Evolutionary conservation across 2,797 vertebrate species (phyloP), one percentile per base, ranked within the genome.

Genomic region (Myiothlypis chrysogaster): DNA sequence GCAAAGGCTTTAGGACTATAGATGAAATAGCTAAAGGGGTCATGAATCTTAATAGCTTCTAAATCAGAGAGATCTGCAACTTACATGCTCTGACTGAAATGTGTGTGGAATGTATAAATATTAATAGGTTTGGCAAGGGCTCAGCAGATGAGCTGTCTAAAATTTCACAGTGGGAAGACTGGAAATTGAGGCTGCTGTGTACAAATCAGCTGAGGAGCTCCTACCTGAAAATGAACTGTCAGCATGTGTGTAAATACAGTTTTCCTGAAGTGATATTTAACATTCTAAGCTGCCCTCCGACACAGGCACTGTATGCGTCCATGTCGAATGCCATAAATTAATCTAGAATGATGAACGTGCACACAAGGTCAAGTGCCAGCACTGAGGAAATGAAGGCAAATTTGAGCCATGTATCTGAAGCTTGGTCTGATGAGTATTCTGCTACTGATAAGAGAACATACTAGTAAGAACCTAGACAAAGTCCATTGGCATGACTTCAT

Each of bases 31-130:
- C 96, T 97, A 94, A 97, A 95, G 94, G 90, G 96, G 96, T 97
- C 97, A 97, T 98, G 97, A 98, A 98, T 98, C 97, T 97, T 98
- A 98, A 98, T 97, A 98, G 96, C 95, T 96, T 98, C 96, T 94
- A 97, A 98, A 98, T 97, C 97, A 97, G 95, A 97, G 95, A 92
- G 97, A 97, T 97, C 96, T 98, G 96, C 95, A 97, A 97, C 97
- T 95, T 97, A 94, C 93, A 97, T 79, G 88, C 92, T 98, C 94
- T 97, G 96, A 96, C 95, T 95, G 91, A 95, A 96, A 94, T 98
- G 96, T 96, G 96, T 95, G 95, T 95, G 84, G 97, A 97, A 98
- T 97, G 90, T 78, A 97, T 98, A 98, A 98, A 98, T 98, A 98
- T 97, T 98, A 98, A 98, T 97, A 95, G 93, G 69, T 56, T 91